A percentile compares a stretch with the other conserved stretches of the same genome.
phyloP scores from a whole-genome alignment of 1,140 invertebrate genomes.

The Leptopilina boulardi region DNA sequence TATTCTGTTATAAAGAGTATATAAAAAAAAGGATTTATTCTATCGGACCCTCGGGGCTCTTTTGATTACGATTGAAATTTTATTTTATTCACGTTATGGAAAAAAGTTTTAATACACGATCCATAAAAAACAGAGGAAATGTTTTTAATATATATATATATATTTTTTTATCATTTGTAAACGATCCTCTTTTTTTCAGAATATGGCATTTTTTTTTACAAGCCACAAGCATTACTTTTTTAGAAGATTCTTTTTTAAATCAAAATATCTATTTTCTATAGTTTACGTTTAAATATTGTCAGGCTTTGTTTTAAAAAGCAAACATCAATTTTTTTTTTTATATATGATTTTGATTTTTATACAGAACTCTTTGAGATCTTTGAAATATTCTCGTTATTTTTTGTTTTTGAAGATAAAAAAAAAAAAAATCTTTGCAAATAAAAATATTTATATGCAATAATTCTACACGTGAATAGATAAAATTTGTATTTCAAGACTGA shows the following conservation, averaged over 20 bases:
- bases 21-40: constrained; percentile 25
- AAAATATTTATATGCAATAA: not conserved
- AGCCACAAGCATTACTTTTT: not conserved
- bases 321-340: constrained; percentile 4
- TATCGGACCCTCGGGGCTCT: not conserved
- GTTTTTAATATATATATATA: not conserved
- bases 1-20: constrained; percentile 12
- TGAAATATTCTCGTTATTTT: not conserved
- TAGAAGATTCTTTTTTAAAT: not conserved
- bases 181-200: not conserved
- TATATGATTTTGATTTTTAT: not conserved
- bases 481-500: not conserved
- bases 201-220: constrained; percentile 2
- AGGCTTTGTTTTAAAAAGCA: constrained; percentile 4
- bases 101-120: not conserved
- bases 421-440: not conserved
- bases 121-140: not conserved
- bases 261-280: not conserved
- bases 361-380: not conserved
- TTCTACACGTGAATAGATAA: not conserved
- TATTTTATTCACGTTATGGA: constrained; percentile 23
- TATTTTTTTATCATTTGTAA: not conserved
- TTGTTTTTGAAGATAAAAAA: not conserved
- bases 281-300: constrained; percentile 10
- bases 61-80: constrained; percentile 23